A percentile compares a stretch with the other conserved stretches of the same genome.
Evolutionary conservation across 2,797 vertebrate genomes (phyloP).

Genomic region (Halcyon chelicuti): DNA sequence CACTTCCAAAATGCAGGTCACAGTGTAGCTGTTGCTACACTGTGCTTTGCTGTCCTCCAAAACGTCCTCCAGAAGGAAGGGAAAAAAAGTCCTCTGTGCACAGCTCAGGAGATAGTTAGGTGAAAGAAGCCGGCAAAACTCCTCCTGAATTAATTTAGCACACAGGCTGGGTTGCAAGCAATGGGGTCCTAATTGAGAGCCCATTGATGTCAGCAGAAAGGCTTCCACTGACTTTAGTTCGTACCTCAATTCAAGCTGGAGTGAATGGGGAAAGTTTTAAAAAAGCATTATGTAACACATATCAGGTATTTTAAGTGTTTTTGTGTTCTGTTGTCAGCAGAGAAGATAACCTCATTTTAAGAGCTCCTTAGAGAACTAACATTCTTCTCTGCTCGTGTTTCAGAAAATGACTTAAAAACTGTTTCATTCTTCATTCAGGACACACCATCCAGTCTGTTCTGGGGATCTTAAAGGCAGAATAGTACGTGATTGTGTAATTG

Average conservation of each 20-base stretch:
- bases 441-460: neutral
- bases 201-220: conserved; percentile 7
- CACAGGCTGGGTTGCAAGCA: conserved; percentile 3
- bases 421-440: conserved; percentile 9
- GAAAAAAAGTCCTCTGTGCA: neutral
- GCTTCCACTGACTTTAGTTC: conserved; percentile 31
- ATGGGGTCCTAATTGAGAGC: neutral
- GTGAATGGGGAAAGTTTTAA: neutral
- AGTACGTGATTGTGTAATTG: neutral
- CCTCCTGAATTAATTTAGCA: conserved; percentile 17
- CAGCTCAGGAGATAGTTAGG: neutral
- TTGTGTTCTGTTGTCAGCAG: conserved; percentile 14
- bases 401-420: conserved; percentile 25
- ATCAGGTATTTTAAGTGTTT: neutral
- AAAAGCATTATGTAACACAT: conserved; percentile 1
- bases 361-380: neutral
- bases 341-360: conserved; percentile 37
- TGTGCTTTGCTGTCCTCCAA: neutral
- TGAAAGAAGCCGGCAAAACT: neutral
- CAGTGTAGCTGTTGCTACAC: neutral
- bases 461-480: conserved; percentile 4
- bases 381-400: conserved; percentile 14
- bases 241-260: neutral
- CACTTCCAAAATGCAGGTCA: neutral
- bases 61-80: neutral